Conservation (phyloP, 2,113 vertebrate genomes). For the Mola mola region DNA sequence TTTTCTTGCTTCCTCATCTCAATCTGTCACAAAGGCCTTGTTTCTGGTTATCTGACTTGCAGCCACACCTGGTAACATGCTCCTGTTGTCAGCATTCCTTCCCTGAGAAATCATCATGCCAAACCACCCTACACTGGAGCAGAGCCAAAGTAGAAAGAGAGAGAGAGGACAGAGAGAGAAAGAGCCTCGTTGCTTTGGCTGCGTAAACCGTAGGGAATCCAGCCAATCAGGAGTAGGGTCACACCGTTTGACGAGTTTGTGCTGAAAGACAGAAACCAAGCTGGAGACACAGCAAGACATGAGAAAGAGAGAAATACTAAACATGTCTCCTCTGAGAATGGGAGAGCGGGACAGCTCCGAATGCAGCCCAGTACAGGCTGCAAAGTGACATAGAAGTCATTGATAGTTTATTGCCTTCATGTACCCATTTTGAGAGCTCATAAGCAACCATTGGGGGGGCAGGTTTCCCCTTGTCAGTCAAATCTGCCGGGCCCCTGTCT, state of each 20-base stretch:
- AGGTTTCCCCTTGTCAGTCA: conserved; percentile 57
- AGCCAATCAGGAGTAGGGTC: conserved; percentile 77
- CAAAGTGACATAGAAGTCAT: conserved; percentile 25
- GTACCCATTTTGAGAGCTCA: conserved; percentile 37
- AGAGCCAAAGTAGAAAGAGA: conserved; percentile 70
- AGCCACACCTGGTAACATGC: conserved; percentile 87
- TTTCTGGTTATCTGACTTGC: conserved; percentile 84
- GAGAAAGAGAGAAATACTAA: conserved; percentile 44
- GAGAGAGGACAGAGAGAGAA: conserved; percentile 21
- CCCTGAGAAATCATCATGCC: conserved; percentile 82
- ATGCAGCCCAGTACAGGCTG: conserved; percentile 9
- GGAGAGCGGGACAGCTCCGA: conserved; percentile 14
- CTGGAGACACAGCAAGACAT: conserved; percentile 34
- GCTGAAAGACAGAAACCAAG: conserved; percentile 65
- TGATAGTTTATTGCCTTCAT: conserved; percentile 57
- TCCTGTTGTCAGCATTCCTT: conserved; percentile 85
- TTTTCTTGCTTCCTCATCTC: conserved; percentile 51
- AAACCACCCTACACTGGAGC: conserved; percentile 84
- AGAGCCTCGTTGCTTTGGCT: conserved; percentile 7
- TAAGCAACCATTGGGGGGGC: conserved; percentile 14
- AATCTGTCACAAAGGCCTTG: conserved; percentile 75
- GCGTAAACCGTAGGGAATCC: conserved; percentile 45
- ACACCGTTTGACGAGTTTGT: conserved; percentile 79
- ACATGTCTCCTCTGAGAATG: conserved; percentile 42
- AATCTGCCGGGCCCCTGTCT: conserved; percentile 50